These are phyloP conservation scores for Chionodraco myersi DNA, from an alignment of 2,113 vertebrate genomes.

Conservation along the genomic window DNA sequence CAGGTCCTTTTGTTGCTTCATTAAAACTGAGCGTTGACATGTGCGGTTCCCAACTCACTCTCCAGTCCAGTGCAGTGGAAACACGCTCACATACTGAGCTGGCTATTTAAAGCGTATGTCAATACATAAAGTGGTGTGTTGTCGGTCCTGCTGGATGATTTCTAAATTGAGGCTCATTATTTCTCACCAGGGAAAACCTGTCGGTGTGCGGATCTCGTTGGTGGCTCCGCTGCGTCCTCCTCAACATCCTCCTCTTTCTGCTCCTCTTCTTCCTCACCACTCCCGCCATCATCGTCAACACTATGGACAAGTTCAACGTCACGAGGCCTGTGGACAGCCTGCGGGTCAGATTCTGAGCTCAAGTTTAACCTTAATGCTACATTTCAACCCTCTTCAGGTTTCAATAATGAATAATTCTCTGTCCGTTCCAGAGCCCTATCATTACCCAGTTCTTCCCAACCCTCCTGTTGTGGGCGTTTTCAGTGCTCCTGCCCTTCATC, in stretches of 20 bases:
- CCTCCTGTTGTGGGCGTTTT: constrained; percentile 94
- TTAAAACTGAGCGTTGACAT: constrained; percentile 58
- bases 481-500: constrained; percentile 92
- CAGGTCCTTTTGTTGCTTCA: constrained; percentile 50
- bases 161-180: constrained; percentile 35
- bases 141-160: constrained; percentile 18
- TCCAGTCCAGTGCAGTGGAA: constrained; percentile 28
- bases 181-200: constrained; percentile 91
- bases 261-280: constrained; percentile 99
- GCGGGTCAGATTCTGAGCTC: constrained; percentile 78
- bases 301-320: constrained; percentile 98
- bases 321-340: constrained; percentile 93
- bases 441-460: constrained; percentile 97
- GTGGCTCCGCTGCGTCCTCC: constrained; percentile 92
- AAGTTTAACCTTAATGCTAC: neutral
- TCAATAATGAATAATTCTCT: constrained; percentile 37
- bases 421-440: constrained; percentile 88
- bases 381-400: neutral
- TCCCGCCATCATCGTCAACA: constrained; percentile 96
- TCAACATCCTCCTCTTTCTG: constrained; percentile 95
- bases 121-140: constrained; percentile 20
- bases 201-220: constrained; percentile 90
- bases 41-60: constrained; percentile 49
- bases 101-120: constrained; percentile 47
- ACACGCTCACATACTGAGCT: neutral